Conservation (phyloP, 2,888 invertebrate species). For the Megaustenia siamemsis region DNA sequence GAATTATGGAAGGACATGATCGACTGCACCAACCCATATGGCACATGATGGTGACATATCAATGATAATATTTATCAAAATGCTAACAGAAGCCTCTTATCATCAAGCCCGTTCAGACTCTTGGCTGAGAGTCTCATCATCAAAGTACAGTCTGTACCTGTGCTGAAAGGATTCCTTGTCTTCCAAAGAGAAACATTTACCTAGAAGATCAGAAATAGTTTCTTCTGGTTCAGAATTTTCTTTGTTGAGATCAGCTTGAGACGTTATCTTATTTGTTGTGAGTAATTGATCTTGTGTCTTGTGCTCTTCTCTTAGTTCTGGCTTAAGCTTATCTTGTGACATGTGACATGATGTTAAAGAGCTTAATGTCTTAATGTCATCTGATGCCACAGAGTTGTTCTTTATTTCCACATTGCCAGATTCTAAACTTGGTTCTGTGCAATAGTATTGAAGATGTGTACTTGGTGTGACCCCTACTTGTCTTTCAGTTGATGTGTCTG, state of each 20-base stretch:
- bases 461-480: neutral
- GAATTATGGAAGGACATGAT: no score
- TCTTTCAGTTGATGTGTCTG: neutral
- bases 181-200: constrained; percentile 7
- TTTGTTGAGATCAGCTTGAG: neutral
- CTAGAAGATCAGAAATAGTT: neutral
- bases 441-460: neutral
- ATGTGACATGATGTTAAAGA: neutral
- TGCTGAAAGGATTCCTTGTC: constrained; percentile 43
- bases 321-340: neutral
- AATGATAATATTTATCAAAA: no score
- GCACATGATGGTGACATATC: no score
- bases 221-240: neutral
- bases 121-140: constrained; percentile 25
- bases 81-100: no score
- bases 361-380: neutral
- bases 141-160: constrained; percentile 43
- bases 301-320: neutral
- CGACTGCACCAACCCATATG: no score
- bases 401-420: neutral
- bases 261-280: neutral
- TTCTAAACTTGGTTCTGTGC: neutral
- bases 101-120: neutral
- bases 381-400: neutral
- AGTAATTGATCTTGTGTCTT: neutral